These are phyloP conservation scores for Podarcis raffonei DNA, from an alignment of 2,113 vertebrate species.

Conservation along the genomic window DNA sequence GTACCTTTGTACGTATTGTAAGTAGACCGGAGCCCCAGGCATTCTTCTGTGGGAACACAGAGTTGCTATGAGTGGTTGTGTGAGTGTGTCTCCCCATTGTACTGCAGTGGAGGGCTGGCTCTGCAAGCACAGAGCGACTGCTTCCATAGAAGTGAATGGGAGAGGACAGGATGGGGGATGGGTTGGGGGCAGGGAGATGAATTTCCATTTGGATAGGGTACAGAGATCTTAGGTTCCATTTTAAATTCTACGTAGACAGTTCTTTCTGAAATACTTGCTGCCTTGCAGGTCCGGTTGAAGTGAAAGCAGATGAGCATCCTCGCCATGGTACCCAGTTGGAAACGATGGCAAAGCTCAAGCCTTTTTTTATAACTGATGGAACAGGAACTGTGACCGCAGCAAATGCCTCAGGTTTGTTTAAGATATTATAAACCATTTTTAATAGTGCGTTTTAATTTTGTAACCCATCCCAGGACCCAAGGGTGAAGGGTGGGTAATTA, in stretches of 20 bases:
- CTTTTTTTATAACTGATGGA: constrained; percentile 87
- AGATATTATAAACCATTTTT: too few species aligned
- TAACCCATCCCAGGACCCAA: too few species aligned
- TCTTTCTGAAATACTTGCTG: neutral
- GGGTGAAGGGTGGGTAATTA: too few species aligned
- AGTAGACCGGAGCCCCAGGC: neutral
- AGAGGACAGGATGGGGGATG: neutral
- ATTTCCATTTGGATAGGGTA: neutral
- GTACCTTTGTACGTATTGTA: neutral
- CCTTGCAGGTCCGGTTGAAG: constrained; percentile 84
- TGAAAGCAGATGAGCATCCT: constrained; percentile 91
- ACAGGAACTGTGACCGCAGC: constrained; percentile 91
- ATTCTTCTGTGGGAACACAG: too few species aligned
- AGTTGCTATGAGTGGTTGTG: too few species aligned
- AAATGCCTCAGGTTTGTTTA: constrained; percentile 90
- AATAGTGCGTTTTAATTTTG: too few species aligned
- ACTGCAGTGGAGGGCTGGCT: neutral
- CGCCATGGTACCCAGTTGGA: constrained; percentile 88
- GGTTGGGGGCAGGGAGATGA: neutral
- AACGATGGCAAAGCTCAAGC: constrained; percentile 86
- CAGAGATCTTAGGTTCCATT: neutral
- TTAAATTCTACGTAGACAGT: neutral
- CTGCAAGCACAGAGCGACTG: neutral
- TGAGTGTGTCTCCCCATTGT: neutral
- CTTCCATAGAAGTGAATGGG: neutral